A percentile compares a stretch with the other conserved stretches of the same genome.
Conservation (phyloP, 2,113 vertebrate genomes). For the Ceyx cyanopectus region DNA sequence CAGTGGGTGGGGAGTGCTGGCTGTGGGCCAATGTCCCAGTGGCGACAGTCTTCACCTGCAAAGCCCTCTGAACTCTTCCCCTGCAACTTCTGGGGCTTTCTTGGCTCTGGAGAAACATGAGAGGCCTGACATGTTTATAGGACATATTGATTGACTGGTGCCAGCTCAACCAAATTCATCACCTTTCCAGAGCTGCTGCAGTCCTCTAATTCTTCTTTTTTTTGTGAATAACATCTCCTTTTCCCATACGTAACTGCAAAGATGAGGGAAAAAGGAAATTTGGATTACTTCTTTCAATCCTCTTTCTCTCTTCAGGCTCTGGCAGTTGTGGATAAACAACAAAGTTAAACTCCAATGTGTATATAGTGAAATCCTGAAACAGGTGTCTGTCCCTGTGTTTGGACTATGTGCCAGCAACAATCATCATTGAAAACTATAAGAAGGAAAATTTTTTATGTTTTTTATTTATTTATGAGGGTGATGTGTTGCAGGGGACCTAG, state of each 20-base stretch:
- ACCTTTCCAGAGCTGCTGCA: background rate
- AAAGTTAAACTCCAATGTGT: background rate
- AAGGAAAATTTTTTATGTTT: background rate
- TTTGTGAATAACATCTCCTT: background rate
- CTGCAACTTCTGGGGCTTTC: background rate
- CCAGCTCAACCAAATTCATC: background rate
- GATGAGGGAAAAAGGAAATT: background rate
- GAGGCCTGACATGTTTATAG: background rate
- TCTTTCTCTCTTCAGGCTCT: background rate
- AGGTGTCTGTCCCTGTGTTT: background rate
- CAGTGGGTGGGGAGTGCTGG: background rate
- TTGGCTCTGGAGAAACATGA: background rate
- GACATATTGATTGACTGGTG: background rate
- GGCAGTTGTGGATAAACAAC: background rate
- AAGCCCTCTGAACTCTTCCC: background rate
- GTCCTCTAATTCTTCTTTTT: background rate
- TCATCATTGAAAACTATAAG: background rate
- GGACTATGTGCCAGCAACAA: background rate
- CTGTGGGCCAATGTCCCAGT: fast-evolving
- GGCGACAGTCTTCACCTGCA: background rate
- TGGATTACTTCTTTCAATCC: background rate
- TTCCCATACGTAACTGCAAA: background rate
- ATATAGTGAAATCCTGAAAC: background rate
- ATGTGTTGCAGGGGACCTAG: background rate
- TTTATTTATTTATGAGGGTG: background rate